Base-by-base conservation (phyloP, 1,140 invertebrate species). In the Rhagoletis pomonella region DNA sequence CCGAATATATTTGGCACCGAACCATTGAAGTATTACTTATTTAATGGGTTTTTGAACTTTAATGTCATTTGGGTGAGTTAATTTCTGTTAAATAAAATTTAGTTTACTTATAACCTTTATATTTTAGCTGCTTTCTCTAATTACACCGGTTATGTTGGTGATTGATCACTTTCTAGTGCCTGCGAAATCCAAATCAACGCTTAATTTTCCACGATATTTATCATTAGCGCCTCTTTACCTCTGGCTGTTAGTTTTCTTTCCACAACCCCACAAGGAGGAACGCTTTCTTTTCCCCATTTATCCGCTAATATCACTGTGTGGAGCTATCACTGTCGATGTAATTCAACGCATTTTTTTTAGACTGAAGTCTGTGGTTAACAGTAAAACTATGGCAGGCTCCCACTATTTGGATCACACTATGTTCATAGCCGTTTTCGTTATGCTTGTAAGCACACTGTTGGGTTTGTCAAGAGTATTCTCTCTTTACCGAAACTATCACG, bases 231-330 rank as follows among this genome's bases (percentile, higher is more conserved):
- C 97, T 0, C 94, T 99, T 14, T 97, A 96, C 90, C 93, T 99
- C 4, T 99, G 99, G 99, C 94, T 99, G 12, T 29, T 94, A 0
- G 96, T 99, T 0, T 99, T 99, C 93, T 96, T 98, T 90, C 90
- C 95, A 4, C 98, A 98, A 92, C 96, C 98, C 10, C 99, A 99
- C 91, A 99, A 96, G 90, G 95, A 96, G 90, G 95, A 96, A 90
- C 98, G 96, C 87, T 99, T 99, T 94, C 94, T 99, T n/a, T 99
- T 98, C 93, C 99, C 99, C 2, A 95, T 99, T 7, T 99, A 99
- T 94, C 98, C 98, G 50, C 94, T 99, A 91, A 96, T 99, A 88
- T 96, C 97, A 87, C 92, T 99, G 4, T 95, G 95, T 89, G 98
- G 97, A 0, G 97, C 98, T 10, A 95, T 99, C 88, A 95, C 96